Conservation (phyloP, 2,797 vertebrate species). For the Balearica regulorum region DNA sequence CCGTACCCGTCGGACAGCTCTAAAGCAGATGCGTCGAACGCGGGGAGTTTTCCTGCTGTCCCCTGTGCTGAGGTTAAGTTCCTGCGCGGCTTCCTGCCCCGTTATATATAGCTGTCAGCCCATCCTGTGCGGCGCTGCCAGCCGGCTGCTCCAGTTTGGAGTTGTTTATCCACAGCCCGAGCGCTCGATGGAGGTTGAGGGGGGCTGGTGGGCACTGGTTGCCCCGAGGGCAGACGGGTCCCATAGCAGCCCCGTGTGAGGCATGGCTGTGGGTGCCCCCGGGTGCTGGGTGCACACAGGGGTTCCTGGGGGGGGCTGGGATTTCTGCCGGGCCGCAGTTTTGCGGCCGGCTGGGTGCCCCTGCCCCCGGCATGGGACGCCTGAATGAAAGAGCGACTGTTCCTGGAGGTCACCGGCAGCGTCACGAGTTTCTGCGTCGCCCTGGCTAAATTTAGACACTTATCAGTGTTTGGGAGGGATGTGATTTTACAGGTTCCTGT, state of each 20-base stretch:
- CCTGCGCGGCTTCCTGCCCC: constrained; percentile 37
- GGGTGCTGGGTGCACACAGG: rapidly evolving
- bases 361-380: background rate
- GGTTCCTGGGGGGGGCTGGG: background rate
- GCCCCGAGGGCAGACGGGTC: background rate
- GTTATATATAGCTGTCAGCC: constrained; percentile 41
- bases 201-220: background rate
- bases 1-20: rapidly evolving
- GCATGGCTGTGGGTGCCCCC: background rate
- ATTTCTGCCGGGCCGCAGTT: background rate
- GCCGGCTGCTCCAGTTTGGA: background rate
- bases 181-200: background rate
- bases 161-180: background rate
- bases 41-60: constrained; percentile 45
- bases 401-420: constrained; percentile 10
- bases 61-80: constrained; percentile 49
- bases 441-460: constrained; percentile 68
- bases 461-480: constrained; percentile 57
- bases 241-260: background rate
- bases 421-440: background rate
- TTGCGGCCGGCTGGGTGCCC: background rate
- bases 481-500: constrained; percentile 57
- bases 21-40: background rate
- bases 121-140: background rate
- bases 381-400: constrained; percentile 51